Conservation (phyloP, 1,140 invertebrate genomes). For the Tenebrio molitor region DNA sequence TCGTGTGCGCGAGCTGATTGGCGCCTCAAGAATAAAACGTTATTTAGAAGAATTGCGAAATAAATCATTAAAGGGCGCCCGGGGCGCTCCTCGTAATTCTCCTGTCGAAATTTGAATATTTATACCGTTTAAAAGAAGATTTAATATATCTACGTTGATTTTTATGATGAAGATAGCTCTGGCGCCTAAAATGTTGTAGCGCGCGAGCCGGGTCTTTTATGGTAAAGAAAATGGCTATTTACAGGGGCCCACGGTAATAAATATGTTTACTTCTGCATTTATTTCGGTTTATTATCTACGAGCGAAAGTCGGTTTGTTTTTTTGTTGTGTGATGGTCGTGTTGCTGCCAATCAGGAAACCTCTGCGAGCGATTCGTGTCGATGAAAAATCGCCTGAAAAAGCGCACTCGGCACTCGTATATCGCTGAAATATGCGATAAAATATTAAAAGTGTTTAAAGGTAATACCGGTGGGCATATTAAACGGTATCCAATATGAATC, state of each 20-base stretch:
- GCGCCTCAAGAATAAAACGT: conserved; percentile 5
- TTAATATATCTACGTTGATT: conserved; percentile 50
- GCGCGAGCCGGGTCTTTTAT: conserved; percentile 53
- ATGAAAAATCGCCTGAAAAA: background rate
- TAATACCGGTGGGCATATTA: conserved; percentile 52
- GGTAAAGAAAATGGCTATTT: conserved; percentile 53
- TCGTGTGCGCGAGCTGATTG: too few relatives aligned
- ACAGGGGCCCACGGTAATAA: conserved; percentile 46
- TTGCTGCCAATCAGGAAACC: background rate
- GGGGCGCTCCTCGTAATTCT: conserved; percentile 34
- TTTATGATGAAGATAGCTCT: conserved; percentile 52
- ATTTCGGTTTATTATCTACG: conserved; percentile 44
- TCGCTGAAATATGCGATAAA: conserved; percentile 10
- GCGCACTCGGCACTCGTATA: background rate
- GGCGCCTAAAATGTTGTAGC: conserved; percentile 54
- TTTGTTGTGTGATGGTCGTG: conserved; percentile 6
- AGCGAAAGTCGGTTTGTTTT: conserved; percentile 47
- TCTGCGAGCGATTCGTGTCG: background rate
- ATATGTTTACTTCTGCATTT: conserved; percentile 45
- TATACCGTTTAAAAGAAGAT: conserved; percentile 48
- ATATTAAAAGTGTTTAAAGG: conserved; percentile 44
- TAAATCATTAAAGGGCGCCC: conserved; percentile 40
- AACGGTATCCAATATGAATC: conserved; percentile 53
- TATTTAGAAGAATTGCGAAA: conserved; percentile 36
- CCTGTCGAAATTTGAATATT: conserved; percentile 49